These are phyloP conservation scores for Ctenodactylus gundi DNA, from an alignment of 2,113 vertebrate genomes.

Conservation along the genomic window DNA sequence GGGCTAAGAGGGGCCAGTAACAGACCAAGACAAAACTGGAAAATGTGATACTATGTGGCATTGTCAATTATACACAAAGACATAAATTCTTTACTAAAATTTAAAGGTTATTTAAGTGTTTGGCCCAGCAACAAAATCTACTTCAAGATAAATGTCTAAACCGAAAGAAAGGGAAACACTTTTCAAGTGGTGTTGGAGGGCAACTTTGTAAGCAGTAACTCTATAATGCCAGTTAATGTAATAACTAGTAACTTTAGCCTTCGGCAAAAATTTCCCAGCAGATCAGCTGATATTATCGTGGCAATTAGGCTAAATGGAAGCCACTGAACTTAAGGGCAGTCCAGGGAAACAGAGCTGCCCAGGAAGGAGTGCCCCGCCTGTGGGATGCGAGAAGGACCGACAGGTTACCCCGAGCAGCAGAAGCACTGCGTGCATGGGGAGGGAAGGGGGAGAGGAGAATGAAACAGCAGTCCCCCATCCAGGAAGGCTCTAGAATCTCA, in stretches of 20 bases:
- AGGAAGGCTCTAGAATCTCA: background rate
- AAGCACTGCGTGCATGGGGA: accelerated
- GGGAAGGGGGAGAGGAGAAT: accelerated
- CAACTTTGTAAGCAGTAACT: too few relatives aligned
- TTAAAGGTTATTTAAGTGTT: too few relatives aligned
- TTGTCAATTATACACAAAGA: too few relatives aligned
- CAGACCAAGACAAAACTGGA: too few relatives aligned
- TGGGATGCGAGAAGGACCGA: background rate
- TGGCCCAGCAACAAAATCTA: background rate
- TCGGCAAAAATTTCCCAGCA: background rate
- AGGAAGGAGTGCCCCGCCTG: too few relatives aligned
- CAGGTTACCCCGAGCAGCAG: accelerated
- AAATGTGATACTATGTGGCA: too few relatives aligned
- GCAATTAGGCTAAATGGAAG: background rate
- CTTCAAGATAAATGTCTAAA: background rate
- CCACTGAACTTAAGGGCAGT: background rate
- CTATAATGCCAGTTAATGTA: too few relatives aligned
- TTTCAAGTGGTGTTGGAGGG: background rate
- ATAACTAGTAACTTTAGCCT: background rate
- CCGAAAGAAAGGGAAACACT: background rate
- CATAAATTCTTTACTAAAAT: too few relatives aligned
- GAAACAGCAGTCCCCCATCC: background rate
- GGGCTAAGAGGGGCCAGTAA: too few relatives aligned
- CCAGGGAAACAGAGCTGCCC: background rate
- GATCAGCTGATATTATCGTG: too few relatives aligned